A percentile compares a stretch with the other conserved stretches of the same genome.
Evolutionary conservation across 64 coral and sea anemone species (phyloP).

Genomic region (Dendrophyllia cribrosa): DNA sequence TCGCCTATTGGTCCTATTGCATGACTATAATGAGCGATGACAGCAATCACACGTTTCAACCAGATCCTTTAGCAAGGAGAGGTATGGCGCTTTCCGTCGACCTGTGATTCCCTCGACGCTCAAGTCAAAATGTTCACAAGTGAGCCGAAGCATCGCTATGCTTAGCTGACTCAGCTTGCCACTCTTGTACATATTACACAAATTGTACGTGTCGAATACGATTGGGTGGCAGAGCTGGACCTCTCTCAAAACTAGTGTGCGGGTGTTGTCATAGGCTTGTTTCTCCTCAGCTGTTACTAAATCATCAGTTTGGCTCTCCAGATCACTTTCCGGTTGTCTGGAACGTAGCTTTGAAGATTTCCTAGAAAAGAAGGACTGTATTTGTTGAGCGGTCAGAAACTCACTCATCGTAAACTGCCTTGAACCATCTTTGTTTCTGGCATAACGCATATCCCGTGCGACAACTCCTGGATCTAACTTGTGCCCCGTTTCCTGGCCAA

Average conservation of each 20-base stretch:
- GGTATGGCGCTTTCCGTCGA: neutral
- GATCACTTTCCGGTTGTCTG: neutral
- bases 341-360: no score
- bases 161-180: constrained; percentile 39
- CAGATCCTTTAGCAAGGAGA: constrained; percentile 11
- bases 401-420: neutral
- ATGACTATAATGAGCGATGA: neutral
- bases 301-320: neutral
- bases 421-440: neutral
- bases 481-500: neutral
- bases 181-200: constrained; percentile 26
- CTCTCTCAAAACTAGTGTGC: neutral
- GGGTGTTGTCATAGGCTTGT: constrained; percentile 14
- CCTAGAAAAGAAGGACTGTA: no score
- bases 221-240: constrained; percentile 28
- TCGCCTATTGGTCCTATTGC: no score
- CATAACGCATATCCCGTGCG: constrained; percentile 23
- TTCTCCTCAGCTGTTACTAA: constrained; percentile 13
- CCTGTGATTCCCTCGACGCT: neutral
- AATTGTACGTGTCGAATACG: constrained; percentile 42
- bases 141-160: constrained; percentile 22
- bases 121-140: constrained; percentile 55
- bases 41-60: neutral
- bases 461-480: constrained; percentile 18
- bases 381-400: no score